Conservation (phyloP, 1,140 invertebrate genomes). For the Papilio glaucus region DNA sequence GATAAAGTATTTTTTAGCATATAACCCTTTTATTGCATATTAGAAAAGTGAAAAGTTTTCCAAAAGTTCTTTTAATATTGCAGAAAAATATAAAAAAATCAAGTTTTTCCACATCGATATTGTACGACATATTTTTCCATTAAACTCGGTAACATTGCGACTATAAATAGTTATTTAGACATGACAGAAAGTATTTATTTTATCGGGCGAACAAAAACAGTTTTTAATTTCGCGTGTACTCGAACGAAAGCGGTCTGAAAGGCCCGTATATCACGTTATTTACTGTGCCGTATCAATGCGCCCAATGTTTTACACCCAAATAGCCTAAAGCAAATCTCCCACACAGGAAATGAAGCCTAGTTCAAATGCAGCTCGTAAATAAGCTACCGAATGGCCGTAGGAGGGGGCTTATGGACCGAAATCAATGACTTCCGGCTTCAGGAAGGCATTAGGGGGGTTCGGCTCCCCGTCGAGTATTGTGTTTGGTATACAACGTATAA, state of each 20-base stretch:
- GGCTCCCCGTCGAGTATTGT: conserved; percentile 36
- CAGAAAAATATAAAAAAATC: too few species aligned
- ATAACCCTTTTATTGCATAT: too few species aligned
- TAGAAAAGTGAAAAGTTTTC: neutral
- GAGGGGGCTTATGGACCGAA: conserved; percentile 46
- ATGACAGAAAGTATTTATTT: neutral
- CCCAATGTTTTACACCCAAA: conserved; percentile 33
- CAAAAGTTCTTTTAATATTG: too few species aligned
- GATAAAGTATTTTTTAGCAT: neutral
- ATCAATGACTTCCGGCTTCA: conserved; percentile 49
- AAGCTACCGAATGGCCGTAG: conserved; percentile 18
- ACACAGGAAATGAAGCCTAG: conserved; percentile 48
- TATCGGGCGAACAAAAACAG: neutral
- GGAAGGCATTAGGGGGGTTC: conserved; percentile 43
- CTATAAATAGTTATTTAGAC: too few species aligned
- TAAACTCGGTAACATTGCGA: too few species aligned
- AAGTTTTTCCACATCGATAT: too few species aligned
- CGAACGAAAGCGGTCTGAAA: neutral
- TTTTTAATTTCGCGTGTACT: conserved; percentile 1
- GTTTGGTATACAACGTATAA: conserved; percentile 9
- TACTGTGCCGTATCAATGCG: conserved; percentile 25
- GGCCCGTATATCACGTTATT: conserved; percentile 26
- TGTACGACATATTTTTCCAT: too few species aligned
- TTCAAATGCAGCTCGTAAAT: conserved; percentile 48
- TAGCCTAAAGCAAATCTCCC: conserved; percentile 41